Conservation (phyloP, 2,113 vertebrate species). For the Notechis scutatus region DNA sequence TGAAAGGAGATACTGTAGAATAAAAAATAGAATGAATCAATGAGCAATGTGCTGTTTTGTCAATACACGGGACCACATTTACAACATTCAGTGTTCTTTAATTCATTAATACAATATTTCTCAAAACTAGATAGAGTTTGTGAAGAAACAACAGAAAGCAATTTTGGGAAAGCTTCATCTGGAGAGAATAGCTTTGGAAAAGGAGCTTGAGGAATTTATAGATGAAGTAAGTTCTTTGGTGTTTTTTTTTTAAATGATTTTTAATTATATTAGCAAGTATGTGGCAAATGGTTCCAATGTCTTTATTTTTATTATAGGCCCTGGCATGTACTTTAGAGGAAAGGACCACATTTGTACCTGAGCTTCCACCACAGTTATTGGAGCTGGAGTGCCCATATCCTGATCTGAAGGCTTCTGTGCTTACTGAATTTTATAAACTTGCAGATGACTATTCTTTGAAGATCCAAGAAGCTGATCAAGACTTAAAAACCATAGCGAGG, state of each 20-base stretch:
- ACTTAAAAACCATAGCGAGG: conserved; percentile 73
- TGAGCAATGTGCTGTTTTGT: not conserved
- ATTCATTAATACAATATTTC: conserved; percentile 27
- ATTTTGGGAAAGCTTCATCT: conserved; percentile 70
- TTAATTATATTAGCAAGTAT: conserved; percentile 7
- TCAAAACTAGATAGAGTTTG: conserved; percentile 72
- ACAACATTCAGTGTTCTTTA: not conserved
- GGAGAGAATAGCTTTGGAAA: conserved; percentile 72
- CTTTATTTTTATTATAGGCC: conserved; percentile 47
- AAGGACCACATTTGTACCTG: conserved; percentile 42
- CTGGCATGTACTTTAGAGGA: conserved; percentile 52
- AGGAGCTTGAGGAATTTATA: conserved; percentile 65
- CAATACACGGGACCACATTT: not conserved
- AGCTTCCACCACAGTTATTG: conserved; percentile 74
- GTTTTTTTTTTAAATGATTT: not conserved
- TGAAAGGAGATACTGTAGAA: not conserved
- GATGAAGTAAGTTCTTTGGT: conserved; percentile 68
- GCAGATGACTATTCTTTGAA: conserved; percentile 71
- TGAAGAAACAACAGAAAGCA: conserved; percentile 79
- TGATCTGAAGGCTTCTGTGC: conserved; percentile 75
- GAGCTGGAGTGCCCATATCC: conserved; percentile 79
- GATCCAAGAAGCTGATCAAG: conserved; percentile 67
- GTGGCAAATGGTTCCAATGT: conserved; percentile 17
- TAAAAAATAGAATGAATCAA: not conserved
- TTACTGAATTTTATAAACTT: conserved; percentile 76